phyloP scores from a whole-genome alignment of 2,888 invertebrate genomes.

The Micropterix aruncella region DNA sequence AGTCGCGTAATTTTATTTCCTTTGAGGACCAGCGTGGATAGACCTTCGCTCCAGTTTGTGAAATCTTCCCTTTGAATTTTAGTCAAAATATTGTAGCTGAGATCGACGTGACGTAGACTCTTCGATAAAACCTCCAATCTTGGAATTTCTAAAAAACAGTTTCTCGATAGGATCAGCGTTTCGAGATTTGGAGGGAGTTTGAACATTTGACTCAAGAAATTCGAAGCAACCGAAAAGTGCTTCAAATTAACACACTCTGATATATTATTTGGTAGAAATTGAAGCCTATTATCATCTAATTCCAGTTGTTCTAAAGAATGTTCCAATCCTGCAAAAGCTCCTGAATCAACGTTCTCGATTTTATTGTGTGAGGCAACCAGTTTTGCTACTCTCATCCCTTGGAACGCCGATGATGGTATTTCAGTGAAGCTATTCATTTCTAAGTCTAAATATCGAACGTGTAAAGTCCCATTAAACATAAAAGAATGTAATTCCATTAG shows the following conservation, averaged over 20 bases:
- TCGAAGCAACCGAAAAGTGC: conserved; percentile 66
- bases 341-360: conserved; percentile 45
- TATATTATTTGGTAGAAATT: conserved; percentile 45
- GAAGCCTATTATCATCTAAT: conserved; percentile 58
- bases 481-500: conserved; percentile 46
- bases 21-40: conserved; percentile 53
- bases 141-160: conserved; percentile 53
- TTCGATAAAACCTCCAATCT: conserved; percentile 34
- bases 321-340: conserved; percentile 51
- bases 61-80: conserved; percentile 52
- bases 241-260: conserved; percentile 44
- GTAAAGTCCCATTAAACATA: conserved; percentile 48
- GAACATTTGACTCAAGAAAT: conserved; percentile 41
- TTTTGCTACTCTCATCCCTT: conserved; percentile 49
- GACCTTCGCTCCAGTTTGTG: conserved; percentile 47
- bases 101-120: conserved; percentile 53
- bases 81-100: conserved; percentile 59
- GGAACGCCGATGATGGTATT: conserved; percentile 47
- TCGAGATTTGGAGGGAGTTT: conserved; percentile 45
- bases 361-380: conserved; percentile 63
- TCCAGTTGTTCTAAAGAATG: conserved; percentile 59
- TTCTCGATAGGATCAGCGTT: conserved; percentile 60
- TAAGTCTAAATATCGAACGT: conserved; percentile 56
- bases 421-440: conserved; percentile 59
- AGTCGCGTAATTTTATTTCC: conserved; percentile 54